phyloP scores from a whole-genome alignment of 2,797 vertebrate genomes.

The Eutrigla gurnardus region DNA sequence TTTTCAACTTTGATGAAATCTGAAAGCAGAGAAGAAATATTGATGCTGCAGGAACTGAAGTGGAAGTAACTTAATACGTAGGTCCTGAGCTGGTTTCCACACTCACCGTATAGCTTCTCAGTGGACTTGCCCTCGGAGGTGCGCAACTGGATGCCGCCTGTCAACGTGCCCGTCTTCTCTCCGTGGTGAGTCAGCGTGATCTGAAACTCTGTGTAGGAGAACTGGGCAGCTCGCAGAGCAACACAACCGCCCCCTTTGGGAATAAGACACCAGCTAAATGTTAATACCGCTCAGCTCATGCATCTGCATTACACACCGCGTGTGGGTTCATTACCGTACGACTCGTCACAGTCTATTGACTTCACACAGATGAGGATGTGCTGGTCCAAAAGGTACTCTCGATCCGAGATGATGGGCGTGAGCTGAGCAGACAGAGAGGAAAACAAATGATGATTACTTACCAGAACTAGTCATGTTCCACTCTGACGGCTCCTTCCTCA shows the following conservation, averaged over 20 bases:
- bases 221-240: conserved; percentile 90
- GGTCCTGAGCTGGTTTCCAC: background rate
- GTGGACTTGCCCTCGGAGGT: conserved; percentile 93
- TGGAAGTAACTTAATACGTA: background rate
- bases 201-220: conserved; percentile 87
- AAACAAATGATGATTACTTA: background rate
- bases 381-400: conserved; percentile 96
- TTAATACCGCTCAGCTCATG: background rate
- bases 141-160: conserved; percentile 91
- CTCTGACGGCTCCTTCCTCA: background rate
- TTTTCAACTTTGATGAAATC: conserved; percentile 97
- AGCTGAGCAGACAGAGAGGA: conserved; percentile 82
- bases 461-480: background rate
- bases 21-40: conserved; percentile 64
- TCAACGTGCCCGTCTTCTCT: conserved; percentile 91
- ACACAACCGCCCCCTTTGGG: conserved; percentile 93
- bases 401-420: conserved; percentile 98
- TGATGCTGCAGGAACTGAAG: conserved; percentile 14
- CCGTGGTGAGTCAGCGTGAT: conserved; percentile 94
- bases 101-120: conserved; percentile 96
- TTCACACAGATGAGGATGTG: conserved; percentile 97
- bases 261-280: conserved; percentile 19
- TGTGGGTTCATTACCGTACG: conserved; percentile 87
- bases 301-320: background rate
- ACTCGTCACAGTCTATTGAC: conserved; percentile 95